phyloP scores from a whole-genome alignment of 2,113 vertebrate species.

The Sakesphorus luctuosus region DNA sequence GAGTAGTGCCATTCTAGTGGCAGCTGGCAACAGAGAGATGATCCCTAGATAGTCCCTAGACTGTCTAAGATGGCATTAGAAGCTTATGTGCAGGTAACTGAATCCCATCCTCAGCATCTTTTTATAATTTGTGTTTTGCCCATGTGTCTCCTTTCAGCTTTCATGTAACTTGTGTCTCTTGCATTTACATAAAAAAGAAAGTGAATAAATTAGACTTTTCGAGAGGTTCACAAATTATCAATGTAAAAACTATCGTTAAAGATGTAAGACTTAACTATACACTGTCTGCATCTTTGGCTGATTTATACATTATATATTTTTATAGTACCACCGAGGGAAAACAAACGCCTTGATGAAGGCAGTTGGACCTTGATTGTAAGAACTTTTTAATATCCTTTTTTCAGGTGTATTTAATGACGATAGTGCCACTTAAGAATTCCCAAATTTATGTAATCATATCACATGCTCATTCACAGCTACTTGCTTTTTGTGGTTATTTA shows the following conservation, averaged over 20 bases:
- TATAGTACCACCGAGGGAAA: background rate
- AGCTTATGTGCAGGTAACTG: conserved; percentile 3
- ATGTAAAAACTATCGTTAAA: background rate
- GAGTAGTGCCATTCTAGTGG: background rate
- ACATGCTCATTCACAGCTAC: background rate
- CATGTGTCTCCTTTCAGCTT: background rate
- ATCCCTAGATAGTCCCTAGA: background rate
- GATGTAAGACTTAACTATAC: background rate
- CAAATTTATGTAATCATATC: background rate
- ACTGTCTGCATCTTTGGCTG: background rate
- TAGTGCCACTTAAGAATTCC: background rate
- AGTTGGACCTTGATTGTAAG: background rate
- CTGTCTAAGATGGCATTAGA: conserved; percentile 36
- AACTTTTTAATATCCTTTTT: background rate
- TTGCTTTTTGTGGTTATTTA: background rate
- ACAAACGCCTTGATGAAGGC: background rate
- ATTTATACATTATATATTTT: background rate
- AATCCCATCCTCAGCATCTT: background rate
- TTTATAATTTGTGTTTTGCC: background rate
- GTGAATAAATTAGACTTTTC: background rate
- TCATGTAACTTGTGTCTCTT: background rate
- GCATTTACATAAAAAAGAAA: background rate
- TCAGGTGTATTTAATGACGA: background rate
- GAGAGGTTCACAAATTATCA: background rate
- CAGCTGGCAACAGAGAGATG: conserved; percentile 10